These are phyloP conservation scores for Dromius quadrimaculatus DNA, from an alignment of 2,888 invertebrate genomes.

Conservation along the genomic window DNA sequence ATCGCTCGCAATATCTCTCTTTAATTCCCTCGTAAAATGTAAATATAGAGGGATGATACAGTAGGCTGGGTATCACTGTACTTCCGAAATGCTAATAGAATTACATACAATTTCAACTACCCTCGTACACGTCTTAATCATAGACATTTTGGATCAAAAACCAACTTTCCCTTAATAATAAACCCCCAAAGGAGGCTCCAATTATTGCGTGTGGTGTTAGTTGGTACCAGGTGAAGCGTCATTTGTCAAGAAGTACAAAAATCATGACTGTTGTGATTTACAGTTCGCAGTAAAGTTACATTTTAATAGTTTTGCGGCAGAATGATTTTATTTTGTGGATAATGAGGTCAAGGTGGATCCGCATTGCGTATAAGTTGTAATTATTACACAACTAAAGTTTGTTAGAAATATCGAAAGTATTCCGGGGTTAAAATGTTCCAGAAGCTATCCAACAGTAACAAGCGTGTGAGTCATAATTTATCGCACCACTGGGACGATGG, in stretches of 20 bases:
- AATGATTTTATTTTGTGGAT: slow-evolving; percentile 14
- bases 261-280: slow-evolving; percentile 13
- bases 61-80: slow-evolving; percentile 15
- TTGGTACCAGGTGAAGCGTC: neutral
- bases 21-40: slow-evolving; percentile 51
- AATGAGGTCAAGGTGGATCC: slow-evolving; percentile 7
- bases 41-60: slow-evolving; percentile 47
- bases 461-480: too few relatives aligned
- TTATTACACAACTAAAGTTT: too few relatives aligned
- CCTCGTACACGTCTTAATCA: neutral
- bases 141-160: neutral
- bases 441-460: too few relatives aligned
- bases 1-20: slow-evolving; percentile 50
- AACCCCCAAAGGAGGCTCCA: neutral
- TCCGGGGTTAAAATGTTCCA: too few relatives aligned
- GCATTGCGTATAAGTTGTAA: too few relatives aligned
- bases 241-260: slow-evolving; percentile 4
- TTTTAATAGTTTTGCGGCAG: slow-evolving; percentile 24
- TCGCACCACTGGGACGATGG: too few relatives aligned
- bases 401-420: too few relatives aligned
- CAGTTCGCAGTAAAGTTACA: neutral
- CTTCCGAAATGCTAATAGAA: slow-evolving; percentile 33
- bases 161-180: neutral
- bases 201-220: slow-evolving; percentile 19
- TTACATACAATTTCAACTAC: neutral